phyloP scores from a whole-genome alignment of 2,113 vertebrate genomes.

The Rhynchopsitta pachyrhyncha region DNA sequence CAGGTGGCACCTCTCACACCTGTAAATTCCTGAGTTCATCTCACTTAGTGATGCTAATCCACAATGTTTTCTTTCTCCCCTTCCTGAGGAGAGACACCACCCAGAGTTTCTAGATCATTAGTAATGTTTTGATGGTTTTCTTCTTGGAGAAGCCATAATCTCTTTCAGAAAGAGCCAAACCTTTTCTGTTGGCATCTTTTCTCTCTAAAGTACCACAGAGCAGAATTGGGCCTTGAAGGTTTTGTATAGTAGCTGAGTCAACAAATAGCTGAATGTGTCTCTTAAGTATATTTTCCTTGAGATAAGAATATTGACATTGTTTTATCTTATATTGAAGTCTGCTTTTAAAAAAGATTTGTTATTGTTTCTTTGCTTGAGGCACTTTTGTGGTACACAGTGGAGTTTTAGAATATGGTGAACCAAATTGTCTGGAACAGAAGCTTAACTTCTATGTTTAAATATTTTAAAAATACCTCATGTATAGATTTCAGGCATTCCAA shows the following conservation, averaged over 20 bases:
- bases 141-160: not conserved
- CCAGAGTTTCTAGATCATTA: not conserved
- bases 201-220: not conserved
- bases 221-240: not conserved
- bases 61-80: not conserved
- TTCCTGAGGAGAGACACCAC: not conserved
- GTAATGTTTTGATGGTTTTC: not conserved
- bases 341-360: not conserved
- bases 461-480: constrained; percentile 61
- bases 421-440: constrained; percentile 39
- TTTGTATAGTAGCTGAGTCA: not conserved
- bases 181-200: not conserved
- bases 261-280: not conserved
- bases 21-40: fast-evolving
- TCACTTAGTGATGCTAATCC: not conserved
- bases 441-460: constrained; percentile 55
- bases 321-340: not conserved
- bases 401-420: constrained; percentile 26
- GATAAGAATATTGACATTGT: not conserved
- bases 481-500: constrained; percentile 68
- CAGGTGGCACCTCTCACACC: not conserved
- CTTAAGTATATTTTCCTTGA: not conserved
- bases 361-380: constrained; percentile 2
- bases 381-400: not conserved
- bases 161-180: not conserved